Evolutionary conservation across 2,888 invertebrate genomes (phyloP).

Genomic region (Tipula confusa): DNA sequence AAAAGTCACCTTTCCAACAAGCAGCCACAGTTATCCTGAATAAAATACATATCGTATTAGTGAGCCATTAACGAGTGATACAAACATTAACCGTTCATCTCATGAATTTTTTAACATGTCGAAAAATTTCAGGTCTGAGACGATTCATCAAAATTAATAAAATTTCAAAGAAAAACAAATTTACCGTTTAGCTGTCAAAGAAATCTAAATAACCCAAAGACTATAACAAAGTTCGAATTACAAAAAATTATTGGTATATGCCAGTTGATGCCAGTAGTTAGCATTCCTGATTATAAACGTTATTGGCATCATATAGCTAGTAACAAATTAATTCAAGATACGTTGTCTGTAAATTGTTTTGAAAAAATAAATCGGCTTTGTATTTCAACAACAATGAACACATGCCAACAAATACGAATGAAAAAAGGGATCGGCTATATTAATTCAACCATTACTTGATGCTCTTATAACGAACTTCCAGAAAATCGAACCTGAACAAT

Average conservation of each 20-base stretch:
- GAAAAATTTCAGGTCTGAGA: no score
- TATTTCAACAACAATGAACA: not conserved
- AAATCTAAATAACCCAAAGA: not conserved
- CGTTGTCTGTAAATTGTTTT: not conserved
- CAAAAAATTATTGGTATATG: no score
- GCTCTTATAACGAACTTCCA: not conserved
- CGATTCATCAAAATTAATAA: no score
- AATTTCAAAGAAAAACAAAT: no score
- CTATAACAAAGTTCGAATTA: not conserved
- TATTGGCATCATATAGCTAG: not conserved
- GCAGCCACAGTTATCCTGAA: no score
- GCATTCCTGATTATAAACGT: not conserved
- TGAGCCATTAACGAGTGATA: no score
- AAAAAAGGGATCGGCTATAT: not conserved
- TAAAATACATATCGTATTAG: no score
- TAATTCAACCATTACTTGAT: not conserved
- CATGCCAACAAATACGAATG: not conserved
- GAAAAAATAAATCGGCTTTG: not conserved
- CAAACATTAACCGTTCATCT: no score
- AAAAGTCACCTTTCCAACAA: no score
- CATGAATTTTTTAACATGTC: no score
- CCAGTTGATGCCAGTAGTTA: not conserved
- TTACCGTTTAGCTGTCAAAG: no score
- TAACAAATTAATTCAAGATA: not conserved
- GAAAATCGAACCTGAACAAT: no score